phyloP scores from a whole-genome alignment of 1,140 invertebrate species.

The Drosophila grimshawi region DNA sequence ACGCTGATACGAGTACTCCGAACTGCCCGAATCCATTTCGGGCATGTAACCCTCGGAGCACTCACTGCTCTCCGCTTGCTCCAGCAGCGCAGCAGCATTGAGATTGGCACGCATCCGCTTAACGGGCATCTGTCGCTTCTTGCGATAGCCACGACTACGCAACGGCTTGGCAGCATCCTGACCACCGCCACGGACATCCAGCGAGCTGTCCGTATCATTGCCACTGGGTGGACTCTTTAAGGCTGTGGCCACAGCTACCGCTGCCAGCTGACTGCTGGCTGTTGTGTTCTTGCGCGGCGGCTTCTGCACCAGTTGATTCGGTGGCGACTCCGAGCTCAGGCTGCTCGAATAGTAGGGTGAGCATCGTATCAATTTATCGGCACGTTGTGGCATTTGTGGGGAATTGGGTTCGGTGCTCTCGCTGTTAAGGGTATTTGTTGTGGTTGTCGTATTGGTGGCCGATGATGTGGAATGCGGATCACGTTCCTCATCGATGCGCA shows the following conservation, averaged over 20 bases:
- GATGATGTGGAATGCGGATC: slow-evolving; percentile 69
- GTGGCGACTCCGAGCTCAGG: slow-evolving; percentile 88
- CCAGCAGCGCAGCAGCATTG: slow-evolving; percentile 86
- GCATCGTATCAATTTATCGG: slow-evolving; percentile 87
- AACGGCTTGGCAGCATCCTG: slow-evolving; percentile 87
- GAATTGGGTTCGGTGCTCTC: slow-evolving; percentile 83
- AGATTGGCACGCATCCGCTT: slow-evolving; percentile 85
- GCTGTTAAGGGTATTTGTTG: slow-evolving; percentile 76
- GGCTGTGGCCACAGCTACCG: slow-evolving; percentile 73
- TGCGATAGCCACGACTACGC: slow-evolving; percentile 87
- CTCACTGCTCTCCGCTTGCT: slow-evolving; percentile 86
- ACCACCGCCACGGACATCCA: slow-evolving; percentile 86
- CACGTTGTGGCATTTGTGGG: slow-evolving; percentile 81
- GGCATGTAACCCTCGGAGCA: slow-evolving; percentile 88
- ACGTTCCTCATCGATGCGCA: slow-evolving; percentile 75
- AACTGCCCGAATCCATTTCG: slow-evolving; percentile 88
- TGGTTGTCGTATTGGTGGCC: slow-evolving; percentile 76
- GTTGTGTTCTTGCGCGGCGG: slow-evolving; percentile 86
- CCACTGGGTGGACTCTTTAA: slow-evolving; percentile 88
- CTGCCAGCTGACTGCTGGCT: slow-evolving; percentile 48
- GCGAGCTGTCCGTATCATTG: slow-evolving; percentile 88
- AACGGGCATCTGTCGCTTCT: slow-evolving; percentile 86
- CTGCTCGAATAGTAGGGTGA: slow-evolving; percentile 90
- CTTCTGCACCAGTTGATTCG: slow-evolving; percentile 87
- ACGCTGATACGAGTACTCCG: slow-evolving; percentile 86